Evolutionary conservation across 2,797 vertebrate species (phyloP).

Genomic region (Takifugu rubripes): DNA sequence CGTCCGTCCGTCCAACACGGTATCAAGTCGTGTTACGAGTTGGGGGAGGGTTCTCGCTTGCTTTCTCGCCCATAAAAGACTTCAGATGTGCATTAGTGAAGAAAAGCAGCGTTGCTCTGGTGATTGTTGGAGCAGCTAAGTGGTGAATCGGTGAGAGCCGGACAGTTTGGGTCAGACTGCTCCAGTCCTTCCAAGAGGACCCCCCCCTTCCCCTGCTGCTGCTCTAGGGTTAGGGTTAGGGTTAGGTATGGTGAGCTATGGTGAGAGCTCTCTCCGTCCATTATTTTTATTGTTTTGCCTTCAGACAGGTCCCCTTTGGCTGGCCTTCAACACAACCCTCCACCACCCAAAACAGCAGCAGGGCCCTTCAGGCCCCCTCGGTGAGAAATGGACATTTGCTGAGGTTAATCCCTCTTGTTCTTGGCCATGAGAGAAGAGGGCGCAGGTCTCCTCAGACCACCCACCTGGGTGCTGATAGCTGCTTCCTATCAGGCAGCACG

Average conservation of each 20-base stretch:
- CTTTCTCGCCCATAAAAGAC: too few species aligned
- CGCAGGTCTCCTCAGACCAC: conserved; percentile 19
- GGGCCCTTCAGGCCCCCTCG: conserved; percentile 36
- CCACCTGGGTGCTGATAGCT: conserved; percentile 40
- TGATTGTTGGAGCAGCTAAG: conserved; percentile 45
- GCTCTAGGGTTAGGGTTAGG: conserved; percentile 9
- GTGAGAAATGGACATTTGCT: conserved; percentile 39
- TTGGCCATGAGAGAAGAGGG: conserved; percentile 21
- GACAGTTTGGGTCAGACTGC: conserved; percentile 67
- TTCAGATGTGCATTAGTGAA: too few species aligned
- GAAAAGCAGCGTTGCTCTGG: not conserved
- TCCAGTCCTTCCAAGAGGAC: conserved; percentile 40
- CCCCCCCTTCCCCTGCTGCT: conserved; percentile 13
- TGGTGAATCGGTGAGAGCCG: conserved; percentile 47
- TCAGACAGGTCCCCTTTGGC: conserved; percentile 40
- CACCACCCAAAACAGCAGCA: conserved; percentile 25
- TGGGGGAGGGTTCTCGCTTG: too few species aligned
- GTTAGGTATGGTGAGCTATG: conserved; percentile 2
- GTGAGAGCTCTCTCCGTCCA: conserved; percentile 52
- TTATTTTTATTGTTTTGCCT: conserved; percentile 57
- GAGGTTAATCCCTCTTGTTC: conserved; percentile 61
- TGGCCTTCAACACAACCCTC: conserved; percentile 22
- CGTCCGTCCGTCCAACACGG: too few species aligned
- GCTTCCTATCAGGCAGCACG: conserved; percentile 40
- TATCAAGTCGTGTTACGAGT: too few species aligned